Evolutionary conservation across 2,113 vertebrate genomes (phyloP).

Genomic region (Chitala chitala): DNA sequence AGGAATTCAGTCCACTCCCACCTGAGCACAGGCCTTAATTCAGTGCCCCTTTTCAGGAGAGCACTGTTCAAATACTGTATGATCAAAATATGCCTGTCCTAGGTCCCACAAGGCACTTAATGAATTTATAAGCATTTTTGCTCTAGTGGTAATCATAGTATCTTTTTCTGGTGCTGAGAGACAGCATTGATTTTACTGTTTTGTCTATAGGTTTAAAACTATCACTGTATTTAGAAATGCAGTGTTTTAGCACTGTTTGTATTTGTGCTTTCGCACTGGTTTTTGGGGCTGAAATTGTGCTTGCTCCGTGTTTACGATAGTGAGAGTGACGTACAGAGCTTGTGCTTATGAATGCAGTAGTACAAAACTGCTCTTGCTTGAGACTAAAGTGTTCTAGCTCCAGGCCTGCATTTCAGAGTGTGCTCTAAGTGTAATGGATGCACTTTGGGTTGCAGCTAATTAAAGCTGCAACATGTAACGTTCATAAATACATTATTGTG

Average conservation of each 20-base stretch:
- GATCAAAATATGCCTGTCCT: conserved; percentile 19
- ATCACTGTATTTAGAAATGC: neutral
- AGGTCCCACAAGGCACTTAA: neutral
- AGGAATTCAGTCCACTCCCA: conserved; percentile 64
- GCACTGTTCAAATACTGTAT: conserved; percentile 20
- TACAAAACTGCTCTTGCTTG: neutral
- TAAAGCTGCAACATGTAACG: too few relatives aligned
- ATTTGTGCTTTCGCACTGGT: neutral
- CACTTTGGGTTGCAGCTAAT: too few relatives aligned
- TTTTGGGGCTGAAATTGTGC: too few relatives aligned
- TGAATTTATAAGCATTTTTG: neutral
- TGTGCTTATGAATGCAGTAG: neutral
- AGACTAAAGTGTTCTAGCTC: neutral
- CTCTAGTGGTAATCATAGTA: neutral
- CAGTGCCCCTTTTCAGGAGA: conserved; percentile 50
- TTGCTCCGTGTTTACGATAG: neutral
- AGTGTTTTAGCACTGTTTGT: neutral
- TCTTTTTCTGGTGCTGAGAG: neutral
- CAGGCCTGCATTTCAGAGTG: neutral
- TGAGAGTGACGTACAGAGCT: too few relatives aligned
- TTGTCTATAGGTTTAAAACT: neutral
- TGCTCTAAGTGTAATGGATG: too few relatives aligned
- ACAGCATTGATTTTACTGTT: neutral
- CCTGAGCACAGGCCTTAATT: conserved; percentile 70
- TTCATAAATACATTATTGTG: too few relatives aligned